Percentiles rank a stretch among this genome's conserved stretches.
phyloP scores from a whole-genome alignment of 2,888 invertebrate genomes.

The Germaria angustata region DNA sequence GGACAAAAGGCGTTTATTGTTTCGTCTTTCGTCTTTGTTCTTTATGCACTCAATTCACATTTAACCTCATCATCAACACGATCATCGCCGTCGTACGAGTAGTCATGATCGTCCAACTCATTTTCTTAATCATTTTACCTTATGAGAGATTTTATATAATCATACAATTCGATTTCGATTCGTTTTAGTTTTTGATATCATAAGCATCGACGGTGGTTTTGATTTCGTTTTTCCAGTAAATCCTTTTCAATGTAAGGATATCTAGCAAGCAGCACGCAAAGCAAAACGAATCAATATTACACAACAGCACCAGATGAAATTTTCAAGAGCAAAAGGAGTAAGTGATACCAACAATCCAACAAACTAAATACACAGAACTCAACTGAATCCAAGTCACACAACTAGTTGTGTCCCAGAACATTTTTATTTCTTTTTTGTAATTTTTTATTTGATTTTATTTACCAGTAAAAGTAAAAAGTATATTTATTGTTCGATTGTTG shows the following conservation, averaged over 20 bases:
- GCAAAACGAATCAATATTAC: constrained; percentile 62
- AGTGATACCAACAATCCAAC: constrained; percentile 28
- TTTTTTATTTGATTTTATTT: constrained; percentile 6
- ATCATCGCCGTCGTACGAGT: constrained; percentile 20
- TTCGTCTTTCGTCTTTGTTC: constrained; percentile 8
- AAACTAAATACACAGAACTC: constrained; percentile 14
- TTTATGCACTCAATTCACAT: constrained; percentile 26
- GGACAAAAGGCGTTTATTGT: constrained; percentile 62
- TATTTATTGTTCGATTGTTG: background rate
- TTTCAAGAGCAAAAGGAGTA: constrained; percentile 65
- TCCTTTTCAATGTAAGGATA: constrained; percentile 41
- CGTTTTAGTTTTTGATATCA: constrained; percentile 53
- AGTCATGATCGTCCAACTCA: constrained; percentile 7
- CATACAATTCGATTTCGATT: constrained; percentile 51
- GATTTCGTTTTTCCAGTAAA: constrained; percentile 63
- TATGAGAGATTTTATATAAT: constrained; percentile 38
- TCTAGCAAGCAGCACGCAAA: constrained; percentile 16
- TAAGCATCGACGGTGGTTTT: constrained; percentile 53
- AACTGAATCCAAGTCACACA: constrained; percentile 13
- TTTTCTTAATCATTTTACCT: constrained; percentile 16
- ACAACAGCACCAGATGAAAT: constrained; percentile 61
- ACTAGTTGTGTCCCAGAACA: constrained; percentile 20
- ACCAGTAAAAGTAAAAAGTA: constrained; percentile 2
- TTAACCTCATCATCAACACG: constrained; percentile 25
- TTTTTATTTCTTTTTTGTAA: background rate